phyloP scores from a whole-genome alignment of 2,797 vertebrate genomes.

The Streptopelia turtur region DNA sequence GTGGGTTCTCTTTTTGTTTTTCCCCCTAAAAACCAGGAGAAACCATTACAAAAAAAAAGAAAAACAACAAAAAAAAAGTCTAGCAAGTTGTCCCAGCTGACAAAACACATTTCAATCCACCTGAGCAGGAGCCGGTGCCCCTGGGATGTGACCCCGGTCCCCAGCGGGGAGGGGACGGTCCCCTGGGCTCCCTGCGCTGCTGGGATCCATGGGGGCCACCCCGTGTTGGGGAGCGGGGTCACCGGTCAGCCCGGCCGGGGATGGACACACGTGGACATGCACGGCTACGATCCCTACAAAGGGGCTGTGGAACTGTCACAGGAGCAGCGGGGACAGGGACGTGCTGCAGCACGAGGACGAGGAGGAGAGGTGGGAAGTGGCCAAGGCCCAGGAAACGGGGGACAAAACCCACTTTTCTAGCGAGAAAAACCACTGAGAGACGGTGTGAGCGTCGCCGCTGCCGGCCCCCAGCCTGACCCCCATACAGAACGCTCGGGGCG shows the following conservation, averaged over 20 bases:
- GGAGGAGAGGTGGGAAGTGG: neutral
- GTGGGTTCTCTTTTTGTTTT: neutral
- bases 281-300: neutral
- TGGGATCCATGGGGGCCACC: neutral
- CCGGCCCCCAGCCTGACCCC: accelerated
- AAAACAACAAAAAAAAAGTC: neutral
- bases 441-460: accelerated
- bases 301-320: neutral
- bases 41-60: neutral
- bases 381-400: neutral
- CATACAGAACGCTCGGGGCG: accelerated
- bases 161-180: neutral
- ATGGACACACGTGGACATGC: neutral
- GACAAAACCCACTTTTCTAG: neutral
- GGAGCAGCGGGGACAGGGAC: neutral
- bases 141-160: neutral
- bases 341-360: neutral
- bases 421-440: accelerated
- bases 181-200: neutral
- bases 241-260: neutral
- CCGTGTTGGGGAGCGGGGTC: accelerated
- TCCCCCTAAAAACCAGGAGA: slow-evolving; percentile 33
- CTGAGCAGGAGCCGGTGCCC: neutral
- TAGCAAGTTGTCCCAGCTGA: slow-evolving; percentile 23
- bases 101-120: neutral